These are phyloP conservation scores for Auanema freiburgensis DNA, from an alignment of 2,888 invertebrate species.

Conservation along the genomic window DNA sequence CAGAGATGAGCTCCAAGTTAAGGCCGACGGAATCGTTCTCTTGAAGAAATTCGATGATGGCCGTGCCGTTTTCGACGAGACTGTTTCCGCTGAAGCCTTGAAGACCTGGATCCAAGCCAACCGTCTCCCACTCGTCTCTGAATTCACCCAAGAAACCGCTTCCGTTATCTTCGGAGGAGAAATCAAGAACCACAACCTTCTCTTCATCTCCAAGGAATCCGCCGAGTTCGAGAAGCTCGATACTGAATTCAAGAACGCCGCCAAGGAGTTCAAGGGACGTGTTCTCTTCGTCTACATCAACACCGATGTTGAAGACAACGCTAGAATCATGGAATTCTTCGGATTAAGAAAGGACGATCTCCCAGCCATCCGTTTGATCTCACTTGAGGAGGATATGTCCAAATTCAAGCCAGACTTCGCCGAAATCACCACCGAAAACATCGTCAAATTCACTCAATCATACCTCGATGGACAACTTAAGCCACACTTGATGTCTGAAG, in stretches of 20 bases:
- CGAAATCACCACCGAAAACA: conserved; percentile 74
- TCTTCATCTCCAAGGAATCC: conserved; percentile 86
- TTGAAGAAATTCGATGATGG: conserved; percentile 76
- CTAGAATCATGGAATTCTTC: conserved; percentile 97
- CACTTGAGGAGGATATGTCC: conserved; percentile 93
- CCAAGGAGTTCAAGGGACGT: conserved; percentile 86
- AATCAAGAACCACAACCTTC: conserved; percentile 90
- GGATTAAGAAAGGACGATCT: conserved; percentile 87
- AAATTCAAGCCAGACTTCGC: conserved; percentile 85
- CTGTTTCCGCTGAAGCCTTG: conserved; percentile 38
- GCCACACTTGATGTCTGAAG: conserved; percentile 90
- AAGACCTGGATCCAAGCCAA: conserved; percentile 63
- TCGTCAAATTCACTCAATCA: conserved; percentile 80
- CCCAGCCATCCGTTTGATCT: conserved; percentile 75
- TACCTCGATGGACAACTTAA: conserved; percentile 90
- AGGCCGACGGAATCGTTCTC: conserved; percentile 77
- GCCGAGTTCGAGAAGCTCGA: conserved; percentile 81
- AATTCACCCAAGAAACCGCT: conserved; percentile 74
- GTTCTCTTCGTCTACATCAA: conserved; percentile 93
- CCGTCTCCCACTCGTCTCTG: conserved; percentile 63
- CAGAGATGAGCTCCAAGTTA: conserved; percentile 78
- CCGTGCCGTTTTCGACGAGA: conserved; percentile 56
- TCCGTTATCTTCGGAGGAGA: conserved; percentile 97
- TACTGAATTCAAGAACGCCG: conserved; percentile 79
- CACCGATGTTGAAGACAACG: conserved; percentile 91